Percentiles rank a stretch among this genome's conserved stretches.
Evolutionary conservation across 2,797 vertebrate genomes (phyloP).

Genomic region (Orientallactaga sibirica): DNA sequence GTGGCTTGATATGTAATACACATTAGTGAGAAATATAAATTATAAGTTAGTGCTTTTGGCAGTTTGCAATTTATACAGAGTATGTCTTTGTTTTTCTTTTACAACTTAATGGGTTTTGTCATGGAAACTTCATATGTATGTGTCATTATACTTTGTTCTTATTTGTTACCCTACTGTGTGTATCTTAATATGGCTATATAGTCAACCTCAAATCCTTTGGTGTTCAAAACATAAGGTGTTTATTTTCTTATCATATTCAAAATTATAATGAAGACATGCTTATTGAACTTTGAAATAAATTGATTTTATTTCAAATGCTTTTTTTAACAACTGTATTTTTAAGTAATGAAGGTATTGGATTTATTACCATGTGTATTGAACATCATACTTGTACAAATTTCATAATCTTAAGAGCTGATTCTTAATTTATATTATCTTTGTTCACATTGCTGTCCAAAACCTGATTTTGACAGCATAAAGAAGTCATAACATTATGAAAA

Average conservation of each 20-base stretch:
- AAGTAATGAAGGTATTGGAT: neutral
- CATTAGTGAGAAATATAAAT: neutral
- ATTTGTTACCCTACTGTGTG: neutral
- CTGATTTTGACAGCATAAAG: neutral
- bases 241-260: constrained; percentile 37
- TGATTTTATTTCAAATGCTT: constrained; percentile 36
- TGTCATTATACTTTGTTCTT: neutral
- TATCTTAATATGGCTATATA: neutral
- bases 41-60: neutral
- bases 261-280: neutral
- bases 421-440: neutral
- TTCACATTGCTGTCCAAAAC: neutral
- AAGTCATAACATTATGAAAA: neutral
- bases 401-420: neutral
- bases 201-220: neutral
- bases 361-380: neutral
- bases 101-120: neutral
- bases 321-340: neutral
- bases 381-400: neutral
- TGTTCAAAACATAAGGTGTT: neutral
- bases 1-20: neutral
- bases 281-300: constrained; percentile 29
- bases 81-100: neutral
- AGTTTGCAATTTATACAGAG: neutral
- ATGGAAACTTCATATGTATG: neutral